Conservation (phyloP, 2,797 vertebrate genomes). For the Microctenopoma stevenorrisi region DNA sequence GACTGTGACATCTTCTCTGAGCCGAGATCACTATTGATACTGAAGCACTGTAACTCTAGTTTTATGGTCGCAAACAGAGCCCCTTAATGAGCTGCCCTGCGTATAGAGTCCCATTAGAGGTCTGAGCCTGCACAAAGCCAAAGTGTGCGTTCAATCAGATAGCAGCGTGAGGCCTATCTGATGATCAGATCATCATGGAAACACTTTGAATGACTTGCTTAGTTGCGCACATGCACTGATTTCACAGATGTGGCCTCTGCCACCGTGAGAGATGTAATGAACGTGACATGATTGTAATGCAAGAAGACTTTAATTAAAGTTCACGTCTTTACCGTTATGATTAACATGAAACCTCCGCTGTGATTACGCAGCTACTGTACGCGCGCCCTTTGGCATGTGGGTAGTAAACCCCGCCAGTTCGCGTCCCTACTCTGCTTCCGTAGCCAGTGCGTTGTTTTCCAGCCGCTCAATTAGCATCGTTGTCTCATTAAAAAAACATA, state of each 20-base stretch:
- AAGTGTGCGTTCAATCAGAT: conserved; percentile 32
- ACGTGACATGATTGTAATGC: conserved; percentile 31
- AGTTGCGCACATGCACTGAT: conserved; percentile 36
- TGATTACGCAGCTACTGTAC: conserved; percentile 55
- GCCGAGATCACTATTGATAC: conserved; percentile 14
- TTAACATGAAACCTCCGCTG: conserved; percentile 52
- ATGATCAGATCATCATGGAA: conserved; percentile 49
- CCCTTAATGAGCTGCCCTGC: conserved; percentile 37
- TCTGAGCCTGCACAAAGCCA: conserved; percentile 24
- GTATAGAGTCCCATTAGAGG: conserved; percentile 40
- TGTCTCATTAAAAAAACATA: conserved; percentile 50
- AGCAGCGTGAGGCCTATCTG: conserved; percentile 31
- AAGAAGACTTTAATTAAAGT: conserved; percentile 67
- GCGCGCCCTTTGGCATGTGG: conserved; percentile 50
- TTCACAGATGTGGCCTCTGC: conserved; percentile 31
- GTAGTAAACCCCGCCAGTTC: conserved; percentile 49
- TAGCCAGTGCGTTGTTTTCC: conserved; percentile 37
- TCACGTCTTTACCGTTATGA: conserved; percentile 60
- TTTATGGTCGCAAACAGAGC: conserved; percentile 14
- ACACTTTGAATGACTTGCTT: conserved; percentile 37
- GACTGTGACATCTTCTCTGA: not conserved
- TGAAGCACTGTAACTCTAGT: conserved; percentile 21
- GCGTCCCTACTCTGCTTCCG: conserved; percentile 33
- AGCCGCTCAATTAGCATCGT: conserved; percentile 71
- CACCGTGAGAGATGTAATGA: conserved; percentile 44